Evolutionary conservation across 2,113 vertebrate species (phyloP).

Genomic region (Podarcis raffonei): DNA sequence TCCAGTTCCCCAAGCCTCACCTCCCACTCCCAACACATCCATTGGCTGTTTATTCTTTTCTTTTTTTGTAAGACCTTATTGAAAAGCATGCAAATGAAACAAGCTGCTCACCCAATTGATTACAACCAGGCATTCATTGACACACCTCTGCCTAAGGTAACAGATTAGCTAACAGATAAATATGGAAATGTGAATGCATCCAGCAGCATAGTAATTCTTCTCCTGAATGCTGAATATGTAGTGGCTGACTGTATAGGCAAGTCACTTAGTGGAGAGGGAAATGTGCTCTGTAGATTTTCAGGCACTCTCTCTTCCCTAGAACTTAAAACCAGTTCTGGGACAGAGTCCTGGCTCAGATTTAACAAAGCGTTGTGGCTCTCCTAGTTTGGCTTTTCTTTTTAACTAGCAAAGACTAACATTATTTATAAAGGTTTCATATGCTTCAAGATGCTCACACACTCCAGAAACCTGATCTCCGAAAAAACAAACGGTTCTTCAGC

Average conservation of each 20-base stretch:
- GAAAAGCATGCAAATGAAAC: background rate
- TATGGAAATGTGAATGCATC: background rate
- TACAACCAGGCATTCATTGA: background rate
- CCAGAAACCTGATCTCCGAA: background rate
- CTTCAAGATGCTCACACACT: background rate
- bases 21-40: background rate
- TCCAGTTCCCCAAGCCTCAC: constrained; percentile 9
- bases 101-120: background rate
- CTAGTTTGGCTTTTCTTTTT: background rate
- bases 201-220: background rate
- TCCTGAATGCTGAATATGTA: background rate
- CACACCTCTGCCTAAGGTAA: background rate
- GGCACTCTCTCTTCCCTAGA: background rate
- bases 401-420: background rate
- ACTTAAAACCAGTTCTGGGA: background rate
- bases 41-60: background rate
- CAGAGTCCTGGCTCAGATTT: background rate
- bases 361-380: background rate
- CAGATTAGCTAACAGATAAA: background rate
- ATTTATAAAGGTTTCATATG: background rate
- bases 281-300: background rate
- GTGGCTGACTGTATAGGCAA: background rate
- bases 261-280: background rate
- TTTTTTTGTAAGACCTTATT: background rate
- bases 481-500: background rate